phyloP scores from a whole-genome alignment of 2,113 vertebrate genomes.

The Zosterops borbonicus region DNA sequence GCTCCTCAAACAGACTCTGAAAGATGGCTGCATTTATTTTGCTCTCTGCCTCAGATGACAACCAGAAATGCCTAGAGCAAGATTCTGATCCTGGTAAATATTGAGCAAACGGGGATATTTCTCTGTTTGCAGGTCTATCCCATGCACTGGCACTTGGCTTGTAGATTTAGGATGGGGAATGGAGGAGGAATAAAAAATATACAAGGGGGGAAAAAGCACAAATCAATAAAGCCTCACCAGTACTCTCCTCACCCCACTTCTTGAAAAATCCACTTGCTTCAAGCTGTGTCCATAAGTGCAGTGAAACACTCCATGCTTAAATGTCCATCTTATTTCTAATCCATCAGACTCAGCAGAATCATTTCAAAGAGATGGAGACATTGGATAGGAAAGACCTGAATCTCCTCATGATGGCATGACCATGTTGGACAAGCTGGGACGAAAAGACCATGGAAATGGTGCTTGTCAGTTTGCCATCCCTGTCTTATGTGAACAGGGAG shows the following conservation, averaged over 20 bases:
- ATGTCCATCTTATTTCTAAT: not conserved
- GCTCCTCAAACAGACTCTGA: conserved; percentile 25
- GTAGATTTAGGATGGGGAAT: not conserved
- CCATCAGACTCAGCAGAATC: not conserved
- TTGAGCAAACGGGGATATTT: not conserved
- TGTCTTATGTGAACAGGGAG: not conserved
- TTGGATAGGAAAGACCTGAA: not conserved
- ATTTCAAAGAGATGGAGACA: not conserved
- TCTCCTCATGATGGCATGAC: not conserved
- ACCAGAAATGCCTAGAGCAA: not conserved
- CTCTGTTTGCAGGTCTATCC: not conserved
- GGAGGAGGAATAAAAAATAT: not conserved
- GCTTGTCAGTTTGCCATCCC: not conserved
- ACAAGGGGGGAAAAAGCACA: rapidly evolving
- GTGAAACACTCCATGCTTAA: not conserved
- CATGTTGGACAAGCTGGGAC: not conserved
- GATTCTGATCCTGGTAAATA: not conserved
- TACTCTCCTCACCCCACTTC: not conserved
- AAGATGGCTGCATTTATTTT: conserved; percentile 14
- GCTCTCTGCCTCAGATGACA: not conserved
- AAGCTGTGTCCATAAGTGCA: not conserved
- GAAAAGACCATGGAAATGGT: not conserved
- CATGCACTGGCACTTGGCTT: not conserved
- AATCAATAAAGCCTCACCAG: not conserved
- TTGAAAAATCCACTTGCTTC: not conserved